Conservation (phyloP, 2,113 vertebrate genomes). For the Laterallus jamaicensis region DNA sequence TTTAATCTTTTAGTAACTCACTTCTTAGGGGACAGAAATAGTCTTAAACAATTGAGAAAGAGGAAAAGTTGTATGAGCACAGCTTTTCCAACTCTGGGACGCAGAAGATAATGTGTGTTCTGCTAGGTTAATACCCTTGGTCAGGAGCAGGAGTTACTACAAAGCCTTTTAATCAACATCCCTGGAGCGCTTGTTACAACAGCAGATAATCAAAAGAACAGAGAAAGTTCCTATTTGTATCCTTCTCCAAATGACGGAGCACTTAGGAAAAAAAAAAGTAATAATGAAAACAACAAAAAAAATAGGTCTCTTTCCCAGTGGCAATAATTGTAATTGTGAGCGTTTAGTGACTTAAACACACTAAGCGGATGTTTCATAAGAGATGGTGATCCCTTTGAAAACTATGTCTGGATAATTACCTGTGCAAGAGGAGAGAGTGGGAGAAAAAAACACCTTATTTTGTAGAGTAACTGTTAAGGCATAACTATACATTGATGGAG, state of each 20-base stretch:
- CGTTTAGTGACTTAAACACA: not conserved
- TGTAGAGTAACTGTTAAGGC: not conserved
- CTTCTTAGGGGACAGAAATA: not conserved
- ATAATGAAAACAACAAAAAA: not conserved
- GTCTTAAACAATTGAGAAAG: not conserved
- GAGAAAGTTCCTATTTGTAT: not conserved
- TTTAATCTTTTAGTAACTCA: not conserved
- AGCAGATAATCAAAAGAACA: not conserved
- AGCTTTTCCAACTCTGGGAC: not conserved
- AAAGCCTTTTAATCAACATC: not conserved
- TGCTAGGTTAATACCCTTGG: not conserved
- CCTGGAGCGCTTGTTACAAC: not conserved
- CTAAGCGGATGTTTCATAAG: not conserved
- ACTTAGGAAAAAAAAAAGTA: not conserved
- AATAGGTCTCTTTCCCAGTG: not conserved
- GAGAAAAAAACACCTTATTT: not conserved
- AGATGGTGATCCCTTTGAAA: not conserved
- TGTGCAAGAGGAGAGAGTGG: not conserved
- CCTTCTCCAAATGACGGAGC: not conserved
- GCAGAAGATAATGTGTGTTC: not conserved
- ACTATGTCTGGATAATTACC: not conserved
- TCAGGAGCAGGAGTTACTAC: not conserved
- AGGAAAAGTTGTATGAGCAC: not conserved
- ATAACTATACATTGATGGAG: not conserved
- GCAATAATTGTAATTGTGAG: not conserved